Evolutionary conservation across 2,888 invertebrate species (phyloP).

Genomic region (Hydropsyche betteni): DNA sequence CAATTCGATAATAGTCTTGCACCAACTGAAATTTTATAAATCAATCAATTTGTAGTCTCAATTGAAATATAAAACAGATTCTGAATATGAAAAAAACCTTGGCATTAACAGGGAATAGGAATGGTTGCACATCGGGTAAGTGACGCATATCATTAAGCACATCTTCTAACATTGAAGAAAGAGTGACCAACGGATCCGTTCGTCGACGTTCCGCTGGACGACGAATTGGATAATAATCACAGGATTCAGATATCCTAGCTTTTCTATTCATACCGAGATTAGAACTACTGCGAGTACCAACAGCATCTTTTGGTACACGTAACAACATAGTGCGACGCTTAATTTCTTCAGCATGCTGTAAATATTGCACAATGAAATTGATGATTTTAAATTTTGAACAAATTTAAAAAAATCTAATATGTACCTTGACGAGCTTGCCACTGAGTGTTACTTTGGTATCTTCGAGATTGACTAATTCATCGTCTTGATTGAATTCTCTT

Average conservation of each 20-base stretch:
- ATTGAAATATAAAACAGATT: background rate
- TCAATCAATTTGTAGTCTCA: constrained; percentile 1
- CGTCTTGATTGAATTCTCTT: constrained; percentile 78
- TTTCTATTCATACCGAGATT: constrained; percentile 58
- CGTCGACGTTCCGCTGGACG: constrained; percentile 88
- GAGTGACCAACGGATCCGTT: constrained; percentile 95
- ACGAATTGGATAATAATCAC: constrained; percentile 91
- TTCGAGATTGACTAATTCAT: constrained; percentile 90
- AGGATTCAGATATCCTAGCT: constrained; percentile 60
- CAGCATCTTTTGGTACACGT: constrained; percentile 81
- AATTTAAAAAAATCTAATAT: background rate
- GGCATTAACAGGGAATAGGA: constrained; percentile 92
- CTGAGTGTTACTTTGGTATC: constrained; percentile 94
- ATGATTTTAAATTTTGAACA: constrained; percentile 27
- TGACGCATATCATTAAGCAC: constrained; percentile 93
- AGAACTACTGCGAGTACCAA: constrained; percentile 71
- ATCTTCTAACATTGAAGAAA: constrained; percentile 89
- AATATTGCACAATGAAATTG: constrained; percentile 37
- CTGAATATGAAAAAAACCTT: constrained; percentile 68
- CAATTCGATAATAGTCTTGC: constrained; percentile 92
- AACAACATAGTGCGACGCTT: constrained; percentile 79
- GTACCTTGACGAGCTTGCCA: constrained; percentile 83
- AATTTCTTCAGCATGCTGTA: constrained; percentile 85
- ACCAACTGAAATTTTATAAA: constrained; percentile 69
- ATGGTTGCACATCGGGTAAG: constrained; percentile 91